Evolutionary conservation across 2,113 vertebrate genomes (phyloP).

Genomic region (Plecturocebus donacophilus): DNA sequence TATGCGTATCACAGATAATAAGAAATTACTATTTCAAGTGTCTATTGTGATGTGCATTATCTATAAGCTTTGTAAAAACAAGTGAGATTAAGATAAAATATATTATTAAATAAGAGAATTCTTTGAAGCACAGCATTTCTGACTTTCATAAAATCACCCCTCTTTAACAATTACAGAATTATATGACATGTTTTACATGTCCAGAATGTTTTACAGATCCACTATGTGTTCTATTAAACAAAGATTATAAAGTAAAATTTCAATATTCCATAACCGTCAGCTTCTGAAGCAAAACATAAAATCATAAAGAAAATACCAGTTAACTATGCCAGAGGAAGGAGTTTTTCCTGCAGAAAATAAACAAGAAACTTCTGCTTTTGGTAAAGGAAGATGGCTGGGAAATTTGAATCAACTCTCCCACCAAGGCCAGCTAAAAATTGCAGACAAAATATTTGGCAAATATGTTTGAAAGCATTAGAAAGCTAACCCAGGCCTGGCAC

Average conservation of each 20-base stretch:
- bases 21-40: neutral
- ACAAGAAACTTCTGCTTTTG: neutral
- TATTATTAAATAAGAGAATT: neutral
- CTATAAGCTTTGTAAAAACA: neutral
- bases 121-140: neutral
- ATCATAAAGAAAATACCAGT: neutral
- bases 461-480: neutral
- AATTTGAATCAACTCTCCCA: neutral
- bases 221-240: neutral
- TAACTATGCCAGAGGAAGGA: neutral
- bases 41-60: neutral
- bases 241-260: slow-evolving; percentile 1
- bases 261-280: neutral
- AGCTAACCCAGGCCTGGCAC: neutral
- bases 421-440: neutral
- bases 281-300: neutral
- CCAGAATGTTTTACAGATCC: too few species aligned
- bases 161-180: neutral
- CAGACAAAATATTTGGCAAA: neutral
- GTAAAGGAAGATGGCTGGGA: neutral
- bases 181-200: too few species aligned
- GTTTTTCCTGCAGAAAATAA: neutral
- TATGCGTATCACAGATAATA: neutral
- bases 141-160: neutral
- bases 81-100: neutral